phyloP scores from a whole-genome alignment of 2,113 vertebrate species.

The Podilymbus podiceps region DNA sequence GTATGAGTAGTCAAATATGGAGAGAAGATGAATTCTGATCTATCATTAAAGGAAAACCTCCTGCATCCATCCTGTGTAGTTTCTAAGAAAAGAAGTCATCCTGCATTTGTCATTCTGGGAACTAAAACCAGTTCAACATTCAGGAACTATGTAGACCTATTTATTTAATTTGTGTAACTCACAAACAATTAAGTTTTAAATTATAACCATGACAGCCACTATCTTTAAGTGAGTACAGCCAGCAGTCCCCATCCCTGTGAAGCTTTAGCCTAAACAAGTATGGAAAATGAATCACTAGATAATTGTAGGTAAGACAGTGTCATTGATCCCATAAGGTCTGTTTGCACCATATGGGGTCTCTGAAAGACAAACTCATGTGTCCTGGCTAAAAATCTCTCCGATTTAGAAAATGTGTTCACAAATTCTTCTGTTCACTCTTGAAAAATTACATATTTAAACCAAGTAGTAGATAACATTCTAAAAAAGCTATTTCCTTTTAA shows the following conservation, averaged over 20 bases:
- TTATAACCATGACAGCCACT: background rate
- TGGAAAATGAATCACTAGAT: background rate
- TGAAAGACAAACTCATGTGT: background rate
- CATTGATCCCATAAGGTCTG: background rate
- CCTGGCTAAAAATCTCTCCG: background rate
- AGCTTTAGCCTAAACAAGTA: constrained; percentile 4
- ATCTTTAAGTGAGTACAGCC: background rate
- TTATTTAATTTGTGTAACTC: constrained; percentile 1
- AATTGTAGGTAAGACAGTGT: background rate
- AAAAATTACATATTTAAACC: background rate
- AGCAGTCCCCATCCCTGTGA: background rate
- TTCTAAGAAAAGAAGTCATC: background rate
- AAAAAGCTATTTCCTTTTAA: background rate
- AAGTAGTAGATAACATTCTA: background rate
- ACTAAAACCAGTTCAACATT: background rate
- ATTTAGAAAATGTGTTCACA: background rate
- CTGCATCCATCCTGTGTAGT: background rate
- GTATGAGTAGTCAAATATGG: background rate
- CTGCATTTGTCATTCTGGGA: background rate
- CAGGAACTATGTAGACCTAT: background rate
- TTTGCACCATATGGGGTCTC: background rate
- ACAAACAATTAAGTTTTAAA: constrained; percentile 33
- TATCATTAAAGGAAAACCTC: background rate
- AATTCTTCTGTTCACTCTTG: background rate
- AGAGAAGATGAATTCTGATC: background rate